Evolutionary conservation across 2,888 invertebrate genomes (phyloP), one percentile per base, ranked within the genome.

Genomic region (Chaitophorus viminalis): DNA sequence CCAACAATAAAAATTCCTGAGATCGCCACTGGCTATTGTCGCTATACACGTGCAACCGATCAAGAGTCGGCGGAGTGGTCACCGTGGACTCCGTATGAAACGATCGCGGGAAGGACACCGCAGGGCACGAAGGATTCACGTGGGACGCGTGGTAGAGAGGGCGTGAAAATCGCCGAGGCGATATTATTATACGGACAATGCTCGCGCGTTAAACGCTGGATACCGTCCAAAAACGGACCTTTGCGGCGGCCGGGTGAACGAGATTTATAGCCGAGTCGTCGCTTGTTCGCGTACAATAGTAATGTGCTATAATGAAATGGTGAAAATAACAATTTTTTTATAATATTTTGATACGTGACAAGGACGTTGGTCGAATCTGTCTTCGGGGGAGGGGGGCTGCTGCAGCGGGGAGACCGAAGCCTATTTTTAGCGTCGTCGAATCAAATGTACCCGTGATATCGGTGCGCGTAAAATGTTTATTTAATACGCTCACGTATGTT

Each of bases 141-240:
- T 4, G 25, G 4, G n/a, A n/a, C n/a, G 29, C 46, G 31, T 3
- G 17, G 52, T 1, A 18, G 25, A 0, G 54, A 25, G 8, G 36
- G 78, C 25, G n/a, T n/a, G 78, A 36, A 21, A 33, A 36, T 74
- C 33, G 18, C 21, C 21, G 33, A 72, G 72, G 36, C 17, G 33
- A 33, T 33, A 33, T 2, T 54, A n/a, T 2, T 3, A 25, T 39
- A 54, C 33, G 18, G 60, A 79, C 60, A 79, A 79, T 36, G 46
- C 9, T 36, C 65, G 36, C 33, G n/a, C 60, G 65, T 60, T 36
- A 39, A 65, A 36, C 36, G 60, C 65, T 79, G 79, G 36, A 79
- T 6, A 36, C 8, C n/a, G 65, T 79, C 29, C 79, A 79, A 79
- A 65, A 65, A 60, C 18, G 36, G 29, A 79, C 60, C 65, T n/a